These are phyloP conservation scores for Lampropteryx suffumata DNA, from an alignment of 2,888 invertebrate genomes.

Conservation along the genomic window DNA sequence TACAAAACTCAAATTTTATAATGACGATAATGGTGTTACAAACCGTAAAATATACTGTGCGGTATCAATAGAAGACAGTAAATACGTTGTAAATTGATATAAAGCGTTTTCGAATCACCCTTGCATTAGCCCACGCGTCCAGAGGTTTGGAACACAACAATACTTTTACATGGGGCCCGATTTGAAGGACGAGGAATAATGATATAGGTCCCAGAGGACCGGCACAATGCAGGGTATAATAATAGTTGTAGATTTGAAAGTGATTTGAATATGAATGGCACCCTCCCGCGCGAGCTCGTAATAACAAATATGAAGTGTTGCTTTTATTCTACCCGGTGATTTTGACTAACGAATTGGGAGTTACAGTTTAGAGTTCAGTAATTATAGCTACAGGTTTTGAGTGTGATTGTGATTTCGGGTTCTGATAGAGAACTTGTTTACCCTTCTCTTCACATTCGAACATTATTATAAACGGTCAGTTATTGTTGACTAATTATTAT, in stretches of 20 bases:
- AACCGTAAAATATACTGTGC: conserved; percentile 58
- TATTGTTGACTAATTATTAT: background rate
- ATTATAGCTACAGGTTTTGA: conserved; percentile 61
- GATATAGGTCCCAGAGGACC: conserved; percentile 78
- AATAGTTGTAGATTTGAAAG: conserved; percentile 82
- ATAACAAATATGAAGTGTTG: conserved; percentile 82
- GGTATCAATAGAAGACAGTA: conserved; percentile 54
- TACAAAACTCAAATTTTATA: conserved; percentile 43
- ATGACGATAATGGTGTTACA: conserved; percentile 49
- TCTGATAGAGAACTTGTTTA: conserved; percentile 34
- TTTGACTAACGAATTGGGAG: conserved; percentile 75
- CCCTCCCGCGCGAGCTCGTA: conserved; percentile 77
- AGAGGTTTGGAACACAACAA: conserved; percentile 60
- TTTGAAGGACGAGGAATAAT: conserved; percentile 77
- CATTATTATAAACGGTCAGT: conserved; percentile 27
- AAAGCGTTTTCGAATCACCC: conserved; percentile 71
- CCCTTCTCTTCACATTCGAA: conserved; percentile 39
- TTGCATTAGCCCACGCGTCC: conserved; percentile 54
- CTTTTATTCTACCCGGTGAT: conserved; percentile 73
- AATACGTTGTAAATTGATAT: conserved; percentile 75
- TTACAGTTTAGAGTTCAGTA: conserved; percentile 55
- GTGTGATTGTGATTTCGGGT: conserved; percentile 24
- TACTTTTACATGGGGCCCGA: conserved; percentile 69
- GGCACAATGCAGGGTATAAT: conserved; percentile 76
- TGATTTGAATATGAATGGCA: conserved; percentile 81